These are phyloP conservation scores for Sternarchorhynchus goeldii DNA, from an alignment of 2,797 vertebrate species.

Conservation along the genomic window DNA sequence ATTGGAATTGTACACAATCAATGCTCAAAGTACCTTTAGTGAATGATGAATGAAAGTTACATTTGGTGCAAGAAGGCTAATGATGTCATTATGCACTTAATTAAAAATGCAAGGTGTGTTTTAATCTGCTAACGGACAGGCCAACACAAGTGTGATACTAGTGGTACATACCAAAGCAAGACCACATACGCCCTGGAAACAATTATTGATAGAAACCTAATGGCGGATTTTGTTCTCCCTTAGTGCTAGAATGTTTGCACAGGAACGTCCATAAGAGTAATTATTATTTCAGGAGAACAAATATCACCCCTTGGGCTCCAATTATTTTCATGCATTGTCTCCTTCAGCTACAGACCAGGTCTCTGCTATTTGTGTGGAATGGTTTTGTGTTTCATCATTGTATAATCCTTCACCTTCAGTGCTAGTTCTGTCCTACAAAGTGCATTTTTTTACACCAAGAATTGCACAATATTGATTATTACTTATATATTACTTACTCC, in stretches of 20 bases:
- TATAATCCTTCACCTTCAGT: constrained; percentile 46
- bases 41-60: constrained; percentile 18
- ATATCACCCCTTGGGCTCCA: constrained; percentile 83
- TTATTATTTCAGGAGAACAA: constrained; percentile 83
- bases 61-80: constrained; percentile 30
- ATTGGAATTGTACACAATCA: constrained; percentile 61
- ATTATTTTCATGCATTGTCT: constrained; percentile 83
- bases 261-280: constrained; percentile 76
- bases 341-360: constrained; percentile 69
- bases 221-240: constrained; percentile 65
- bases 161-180: constrained; percentile 41
- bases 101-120: constrained; percentile 54
- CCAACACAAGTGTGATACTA: constrained; percentile 61
- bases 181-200: constrained; percentile 63
- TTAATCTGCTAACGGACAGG: constrained; percentile 58
- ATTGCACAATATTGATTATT: constrained; percentile 27
- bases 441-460: constrained; percentile 26
- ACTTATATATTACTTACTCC: constrained; percentile 10
- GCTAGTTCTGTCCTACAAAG: constrained; percentile 22
- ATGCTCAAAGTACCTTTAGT: constrained; percentile 43
- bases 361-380: constrained; percentile 56
- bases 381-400: constrained; percentile 52
- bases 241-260: constrained; percentile 67
- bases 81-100: constrained; percentile 50
- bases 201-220: constrained; percentile 74